Conservation (phyloP, 2,888 invertebrate genomes). For the Leptinotarsa haldemani region DNA sequence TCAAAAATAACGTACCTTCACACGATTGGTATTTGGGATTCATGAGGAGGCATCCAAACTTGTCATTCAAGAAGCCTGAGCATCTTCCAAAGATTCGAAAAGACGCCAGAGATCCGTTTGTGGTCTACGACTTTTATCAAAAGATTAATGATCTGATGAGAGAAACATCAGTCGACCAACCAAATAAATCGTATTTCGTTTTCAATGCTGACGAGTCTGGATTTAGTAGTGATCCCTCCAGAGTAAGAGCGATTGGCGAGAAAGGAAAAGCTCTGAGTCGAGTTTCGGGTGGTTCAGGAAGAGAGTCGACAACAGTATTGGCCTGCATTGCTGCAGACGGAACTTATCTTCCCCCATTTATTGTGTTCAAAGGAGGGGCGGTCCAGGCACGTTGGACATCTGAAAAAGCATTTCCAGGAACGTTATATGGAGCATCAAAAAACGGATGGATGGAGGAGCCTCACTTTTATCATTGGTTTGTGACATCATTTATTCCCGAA, state of each 20-base stretch:
- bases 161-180: constrained; percentile 9
- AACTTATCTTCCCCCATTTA: constrained; percentile 47
- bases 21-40: constrained; percentile 10
- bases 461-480: constrained; percentile 43
- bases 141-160: constrained; percentile 14
- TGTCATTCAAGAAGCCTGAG: constrained; percentile 6
- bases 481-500: constrained; percentile 36
- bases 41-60: background rate
- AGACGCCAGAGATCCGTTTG: constrained; percentile 21
- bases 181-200: constrained; percentile 22
- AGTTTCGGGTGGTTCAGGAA: too few species aligned
- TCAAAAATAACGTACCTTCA: background rate
- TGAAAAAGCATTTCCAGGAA: constrained; percentile 30
- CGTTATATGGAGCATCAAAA: constrained; percentile 47
- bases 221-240: constrained; percentile 25
- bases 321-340: constrained; percentile 50
- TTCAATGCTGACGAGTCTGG: constrained; percentile 24
- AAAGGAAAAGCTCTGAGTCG: constrained; percentile 22
- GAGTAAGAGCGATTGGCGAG: constrained; percentile 24
- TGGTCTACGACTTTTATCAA: constrained; percentile 25
- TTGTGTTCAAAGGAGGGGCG: constrained; percentile 52
- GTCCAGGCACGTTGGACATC: constrained; percentile 44
- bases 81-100: constrained; percentile 21
- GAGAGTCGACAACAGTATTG: constrained; percentile 34
- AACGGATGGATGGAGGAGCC: constrained; percentile 54